Conservation (phyloP, 2,888 invertebrate species). For the Patella pellucida region DNA sequence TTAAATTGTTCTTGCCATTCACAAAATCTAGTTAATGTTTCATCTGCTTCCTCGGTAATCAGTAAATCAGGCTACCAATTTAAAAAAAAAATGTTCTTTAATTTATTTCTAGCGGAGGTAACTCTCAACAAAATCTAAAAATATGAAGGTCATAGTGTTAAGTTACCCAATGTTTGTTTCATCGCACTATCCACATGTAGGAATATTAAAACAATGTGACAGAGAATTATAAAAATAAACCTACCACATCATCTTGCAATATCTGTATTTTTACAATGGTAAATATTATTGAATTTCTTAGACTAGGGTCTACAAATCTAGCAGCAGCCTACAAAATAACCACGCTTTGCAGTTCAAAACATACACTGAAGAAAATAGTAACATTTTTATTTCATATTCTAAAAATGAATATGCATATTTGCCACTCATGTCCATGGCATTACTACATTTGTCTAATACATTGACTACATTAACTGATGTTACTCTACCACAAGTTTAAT, state of each 20-base stretch:
- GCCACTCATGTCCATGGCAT: too few relatives aligned
- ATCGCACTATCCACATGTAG: too few relatives aligned
- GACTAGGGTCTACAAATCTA: slow-evolving; percentile 43
- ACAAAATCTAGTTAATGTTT: slow-evolving; percentile 52
- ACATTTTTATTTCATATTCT: too few relatives aligned
- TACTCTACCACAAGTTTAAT: too few relatives aligned
- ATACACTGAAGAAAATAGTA: too few relatives aligned
- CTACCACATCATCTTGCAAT: slow-evolving; percentile 44
- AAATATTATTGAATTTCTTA: slow-evolving; percentile 41
- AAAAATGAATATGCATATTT: too few relatives aligned
- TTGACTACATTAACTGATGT: too few relatives aligned
- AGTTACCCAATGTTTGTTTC: too few relatives aligned
- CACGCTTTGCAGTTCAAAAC: background rate
- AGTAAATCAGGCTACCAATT: slow-evolving; percentile 37
- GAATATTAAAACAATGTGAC: too few relatives aligned
- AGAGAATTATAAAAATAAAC: background rate
- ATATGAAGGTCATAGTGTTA: background rate
- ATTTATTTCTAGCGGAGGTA: background rate
- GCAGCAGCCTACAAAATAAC: slow-evolving; percentile 46
- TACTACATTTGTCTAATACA: too few relatives aligned
- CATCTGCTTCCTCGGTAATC: slow-evolving; percentile 41
- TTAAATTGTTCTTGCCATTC: slow-evolving; percentile 54
- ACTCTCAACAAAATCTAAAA: background rate
- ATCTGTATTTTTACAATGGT: slow-evolving; percentile 49
- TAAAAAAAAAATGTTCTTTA: background rate